phyloP scores from a whole-genome alignment of 2,797 vertebrate species.

The Lophius americanus region DNA sequence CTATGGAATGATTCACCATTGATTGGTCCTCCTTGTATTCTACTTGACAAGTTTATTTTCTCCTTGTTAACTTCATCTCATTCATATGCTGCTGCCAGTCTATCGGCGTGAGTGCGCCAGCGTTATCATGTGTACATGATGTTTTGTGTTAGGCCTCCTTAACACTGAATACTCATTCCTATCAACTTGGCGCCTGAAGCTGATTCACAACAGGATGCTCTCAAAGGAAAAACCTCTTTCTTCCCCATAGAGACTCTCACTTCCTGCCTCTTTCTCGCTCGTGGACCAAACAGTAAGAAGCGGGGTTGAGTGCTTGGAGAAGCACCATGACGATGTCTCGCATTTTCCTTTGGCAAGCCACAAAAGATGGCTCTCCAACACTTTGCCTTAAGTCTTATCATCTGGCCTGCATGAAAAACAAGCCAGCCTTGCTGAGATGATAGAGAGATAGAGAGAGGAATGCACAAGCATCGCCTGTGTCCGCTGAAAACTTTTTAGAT shows the following conservation, averaged over 20 bases:
- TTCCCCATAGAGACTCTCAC: slow-evolving; percentile 35
- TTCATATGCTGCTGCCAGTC: slow-evolving; percentile 54
- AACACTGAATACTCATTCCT: slow-evolving; percentile 66
- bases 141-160: slow-evolving; percentile 60
- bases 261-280: slow-evolving; percentile 4
- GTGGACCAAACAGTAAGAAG: slow-evolving; percentile 27
- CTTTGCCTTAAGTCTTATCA: slow-evolving; percentile 41
- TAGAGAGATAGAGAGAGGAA: background rate
- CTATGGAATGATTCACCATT: slow-evolving; percentile 32
- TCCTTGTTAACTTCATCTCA: slow-evolving; percentile 43
- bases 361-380: slow-evolving; percentile 33
- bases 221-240: slow-evolving; percentile 55
- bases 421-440: slow-evolving; percentile 32
- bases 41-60: slow-evolving; percentile 54
- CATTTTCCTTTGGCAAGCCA: slow-evolving; percentile 45
- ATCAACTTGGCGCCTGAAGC: slow-evolving; percentile 56
- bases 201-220: slow-evolving; percentile 67
- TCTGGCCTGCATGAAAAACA: slow-evolving; percentile 10
- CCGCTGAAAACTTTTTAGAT: slow-evolving; percentile 37
- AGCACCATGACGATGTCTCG: slow-evolving; percentile 47
- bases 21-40: slow-evolving; percentile 46
- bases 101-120: slow-evolving; percentile 8
- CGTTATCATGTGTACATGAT: slow-evolving; percentile 32
- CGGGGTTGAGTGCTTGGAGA: slow-evolving; percentile 36
- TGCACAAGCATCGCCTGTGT: background rate